Conservation (phyloP, 2,113 vertebrate genomes). For the Dicerorhinus sumatrensis region DNA sequence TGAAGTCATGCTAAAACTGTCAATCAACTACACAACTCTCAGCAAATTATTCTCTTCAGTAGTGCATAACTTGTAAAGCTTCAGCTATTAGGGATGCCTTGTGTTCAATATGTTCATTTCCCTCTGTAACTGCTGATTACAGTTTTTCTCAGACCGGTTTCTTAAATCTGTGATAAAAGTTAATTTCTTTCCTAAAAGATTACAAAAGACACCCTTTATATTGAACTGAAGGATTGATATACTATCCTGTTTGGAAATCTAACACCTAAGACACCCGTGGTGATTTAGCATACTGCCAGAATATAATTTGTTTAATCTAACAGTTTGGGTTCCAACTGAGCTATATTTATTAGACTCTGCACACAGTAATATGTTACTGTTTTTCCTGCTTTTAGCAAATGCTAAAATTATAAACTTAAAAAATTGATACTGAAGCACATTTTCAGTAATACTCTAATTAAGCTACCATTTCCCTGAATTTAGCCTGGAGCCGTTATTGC, state of each 20-base stretch:
- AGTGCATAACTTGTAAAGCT: conserved; percentile 49
- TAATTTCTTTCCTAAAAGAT: conserved; percentile 59
- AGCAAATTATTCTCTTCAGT: conserved; percentile 63
- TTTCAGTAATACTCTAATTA: conserved; percentile 61
- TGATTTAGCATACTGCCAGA: conserved; percentile 45
- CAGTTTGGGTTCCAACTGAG: conserved; percentile 61
- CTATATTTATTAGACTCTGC: conserved; percentile 58
- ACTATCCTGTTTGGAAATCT: conserved; percentile 49
- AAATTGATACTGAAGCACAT: conserved; percentile 60
- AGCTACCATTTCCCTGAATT: conserved; percentile 48
- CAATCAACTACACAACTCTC: conserved; percentile 53
- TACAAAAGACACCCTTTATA: conserved; percentile 4
- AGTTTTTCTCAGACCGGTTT: conserved; percentile 60
- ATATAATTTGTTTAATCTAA: conserved; percentile 68
- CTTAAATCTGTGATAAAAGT: conserved; percentile 68
- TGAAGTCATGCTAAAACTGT: background rate
- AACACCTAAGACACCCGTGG: conserved; percentile 5
- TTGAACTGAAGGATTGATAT: conserved; percentile 46
- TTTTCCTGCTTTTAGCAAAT: conserved; percentile 34
- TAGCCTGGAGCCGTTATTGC: background rate
- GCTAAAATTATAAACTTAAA: conserved; percentile 59
- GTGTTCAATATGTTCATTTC: conserved; percentile 43
- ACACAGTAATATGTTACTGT: background rate
- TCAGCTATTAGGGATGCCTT: background rate
- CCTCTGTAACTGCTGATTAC: background rate